Base-by-base conservation (phyloP, 2,797 vertebrate species). In the Myoxocephalus aenaeus region DNA sequence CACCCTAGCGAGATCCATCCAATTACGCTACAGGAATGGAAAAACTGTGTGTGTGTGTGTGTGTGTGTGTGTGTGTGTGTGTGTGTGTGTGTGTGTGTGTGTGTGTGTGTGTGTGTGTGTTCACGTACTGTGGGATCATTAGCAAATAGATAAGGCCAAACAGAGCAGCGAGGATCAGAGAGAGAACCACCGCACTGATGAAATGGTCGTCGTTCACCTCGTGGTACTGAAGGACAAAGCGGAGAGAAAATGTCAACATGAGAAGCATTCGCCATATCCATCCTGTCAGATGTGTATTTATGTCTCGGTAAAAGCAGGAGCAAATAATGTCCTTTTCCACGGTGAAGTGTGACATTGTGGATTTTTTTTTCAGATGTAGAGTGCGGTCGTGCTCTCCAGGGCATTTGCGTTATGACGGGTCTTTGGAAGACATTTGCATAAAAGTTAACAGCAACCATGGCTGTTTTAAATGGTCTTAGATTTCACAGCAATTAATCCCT, bases 81-180 rank as follows among this genome's bases (percentile, higher is more conserved):
- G 74, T 73, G 65, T 62, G 80, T 83, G 63, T 68, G 72, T 63
- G 70, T 87, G 56, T 66, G 51, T 65, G 76, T 73, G 75, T 65
- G 70, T 81, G 75, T 75, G 61, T 65, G 80, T 54, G 82, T 68
- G 64, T 48, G 68, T 59, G 63, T 51, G 66, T 79, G 66, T 74
- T 70, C 82, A 97, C 98, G 88, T 95, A 99, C 98, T 97, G 97
- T 83, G 98, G 98, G 86, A 99, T 97, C 94, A 99, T 96, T 75
- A 99, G 95, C 89, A 99, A 96, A 93, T 99, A 99, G 95, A 99
- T 93, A 81, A 99, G 96, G 93, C 97, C 96, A 81, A 99, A 97
- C 91, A 98, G 95, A 92, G 97, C 95, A 84, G 96, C 95, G 84
- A 99, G 96, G 93, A 98, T 91, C 81, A 99, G 95, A 62, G 97